Base-by-base conservation (phyloP, 2,888 invertebrate genomes). In the Elysia crispata region DNA sequence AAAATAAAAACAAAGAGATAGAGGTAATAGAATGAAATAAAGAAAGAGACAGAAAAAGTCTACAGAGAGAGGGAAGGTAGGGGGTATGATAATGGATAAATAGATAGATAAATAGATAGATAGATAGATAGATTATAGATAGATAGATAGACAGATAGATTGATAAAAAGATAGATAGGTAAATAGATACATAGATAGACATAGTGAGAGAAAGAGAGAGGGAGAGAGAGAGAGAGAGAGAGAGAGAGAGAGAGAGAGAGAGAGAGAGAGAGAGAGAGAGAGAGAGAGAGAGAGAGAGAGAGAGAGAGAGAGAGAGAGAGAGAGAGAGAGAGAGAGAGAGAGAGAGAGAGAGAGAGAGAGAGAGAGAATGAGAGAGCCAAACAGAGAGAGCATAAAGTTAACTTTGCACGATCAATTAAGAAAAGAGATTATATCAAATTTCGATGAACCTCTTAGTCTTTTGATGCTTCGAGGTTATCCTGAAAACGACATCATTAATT, bases 201-300 rank as follows among this genome's bases (percentile, higher is more conserved):
- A n/a, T n/a, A n/a, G n/a, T n/a, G n/a, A n/a, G n/a, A 69, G 69
- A 69, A 33, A 69, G 69, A 31, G 69, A 69, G 69, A 69, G 69
- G 6, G 1, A 30, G 67, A 28, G 67, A 20, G 54, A 20, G 54
- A 15, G 30, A 30, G 30, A 31, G 30, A 31, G 20, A 30, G 25
- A 41, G 25, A 49, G 25, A 49, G 49, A 49, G 33, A 41, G 49
- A 72, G 54, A 54, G 54, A 50, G 54, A 25, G 23, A 73, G 50
- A 73, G 50, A 33, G 13, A 73, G 54, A 8, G 73, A 15, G 54
- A 72, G 73, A 49, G 13, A 6, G 54, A 54, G 18, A 54, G 28
- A 50, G 54, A 54, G 6, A 54, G n/a, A 73, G 5, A 73, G 25
- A 54, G 18, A 73, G 50, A 73, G 28, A 8, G 50, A 28, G 18